Evolutionary conservation across 2,113 vertebrate species (phyloP).

Genomic region (Spermophilus dauricus): DNA sequence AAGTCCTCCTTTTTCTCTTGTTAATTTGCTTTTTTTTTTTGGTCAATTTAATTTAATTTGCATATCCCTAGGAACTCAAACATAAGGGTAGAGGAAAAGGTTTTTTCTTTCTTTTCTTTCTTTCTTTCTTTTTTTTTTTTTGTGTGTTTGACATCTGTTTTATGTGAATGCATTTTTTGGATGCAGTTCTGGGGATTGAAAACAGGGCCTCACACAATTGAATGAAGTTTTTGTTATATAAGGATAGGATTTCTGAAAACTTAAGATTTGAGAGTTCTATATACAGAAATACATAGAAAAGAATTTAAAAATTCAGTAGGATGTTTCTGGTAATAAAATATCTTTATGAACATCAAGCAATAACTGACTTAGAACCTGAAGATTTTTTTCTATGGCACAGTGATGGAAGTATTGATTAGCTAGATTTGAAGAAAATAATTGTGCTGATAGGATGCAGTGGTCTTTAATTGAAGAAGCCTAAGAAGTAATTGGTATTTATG

Average conservation of each 20-base stretch:
- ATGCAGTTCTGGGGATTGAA: not conserved
- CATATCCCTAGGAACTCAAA: not conserved
- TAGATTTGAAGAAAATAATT: not conserved
- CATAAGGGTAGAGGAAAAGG: not conserved
- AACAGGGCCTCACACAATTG: not conserved
- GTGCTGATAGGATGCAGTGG: not conserved
- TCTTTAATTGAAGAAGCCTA: not conserved
- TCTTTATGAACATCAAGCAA: not conserved
- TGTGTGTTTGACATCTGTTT: not conserved
- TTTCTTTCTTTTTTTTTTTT: not conserved
- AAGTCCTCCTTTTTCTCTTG: not conserved
- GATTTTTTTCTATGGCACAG: not conserved
- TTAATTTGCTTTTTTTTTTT: not conserved
- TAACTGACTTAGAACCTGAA: not conserved
- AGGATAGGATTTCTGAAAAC: constrained; percentile 46
- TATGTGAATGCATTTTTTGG: constrained; percentile 23
- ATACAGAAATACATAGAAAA: not conserved
- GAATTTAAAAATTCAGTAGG: not conserved
- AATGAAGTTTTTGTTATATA: not conserved
- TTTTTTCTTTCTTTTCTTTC: too few species aligned
- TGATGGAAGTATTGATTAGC: not conserved
- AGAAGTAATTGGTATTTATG: constrained; percentile 18
- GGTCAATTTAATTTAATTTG: not conserved
- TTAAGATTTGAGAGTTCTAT: constrained; percentile 14
- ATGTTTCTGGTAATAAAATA: not conserved